Evolutionary conservation across 2,797 vertebrate genomes (phyloP), one percentile per base, ranked within the genome.

Genomic region (Acipenser ruthenus): DNA sequence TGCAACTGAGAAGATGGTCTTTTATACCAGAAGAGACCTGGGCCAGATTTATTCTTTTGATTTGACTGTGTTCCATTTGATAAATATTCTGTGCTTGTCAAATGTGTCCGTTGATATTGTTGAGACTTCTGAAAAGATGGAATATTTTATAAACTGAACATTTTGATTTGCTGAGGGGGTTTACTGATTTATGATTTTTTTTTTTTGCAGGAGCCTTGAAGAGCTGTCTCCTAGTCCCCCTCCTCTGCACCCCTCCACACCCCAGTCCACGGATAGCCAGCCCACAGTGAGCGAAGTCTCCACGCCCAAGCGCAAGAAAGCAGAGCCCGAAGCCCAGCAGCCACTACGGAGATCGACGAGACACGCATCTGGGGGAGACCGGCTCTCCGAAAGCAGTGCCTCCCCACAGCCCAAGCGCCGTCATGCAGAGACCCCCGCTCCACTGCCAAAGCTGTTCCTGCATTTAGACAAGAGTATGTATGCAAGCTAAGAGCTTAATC

Each of bases 231-330:
- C 96, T 0, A 98, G 96, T 71, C 95, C 95, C 0, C 74, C 88
- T 37, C 82, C 93, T 1, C 72, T 95, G 86, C 97, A 98, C 74
- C 95, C 96, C 0, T 91, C 94, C 60, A 98, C 95, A 0, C 95
- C 95, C 0, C 96, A 97, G 78, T 97, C 96, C 49, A 95, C 92
- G 0, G 96, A 98, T 84, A 95, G 95, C 78, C 94, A 94, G 65
- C 88, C 90, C 0, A 69, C 87, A 0, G 80, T 92, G 0, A 93
- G 91, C 7, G 95, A 98, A 73, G 81, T 89, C 0, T 91, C 89
- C 12, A 88, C 90, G 0, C 93, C 94, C 0, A 97, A 97, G 64
- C 87, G 96, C 8, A 84, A 94, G 0, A 93, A 94, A 66, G 89
- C 91, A 0, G 92, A 96, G 18, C 91, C 93, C 0, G 96, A 97